Base-by-base conservation (phyloP, 2,113 vertebrate species). In the Ceyx melanurus region DNA sequence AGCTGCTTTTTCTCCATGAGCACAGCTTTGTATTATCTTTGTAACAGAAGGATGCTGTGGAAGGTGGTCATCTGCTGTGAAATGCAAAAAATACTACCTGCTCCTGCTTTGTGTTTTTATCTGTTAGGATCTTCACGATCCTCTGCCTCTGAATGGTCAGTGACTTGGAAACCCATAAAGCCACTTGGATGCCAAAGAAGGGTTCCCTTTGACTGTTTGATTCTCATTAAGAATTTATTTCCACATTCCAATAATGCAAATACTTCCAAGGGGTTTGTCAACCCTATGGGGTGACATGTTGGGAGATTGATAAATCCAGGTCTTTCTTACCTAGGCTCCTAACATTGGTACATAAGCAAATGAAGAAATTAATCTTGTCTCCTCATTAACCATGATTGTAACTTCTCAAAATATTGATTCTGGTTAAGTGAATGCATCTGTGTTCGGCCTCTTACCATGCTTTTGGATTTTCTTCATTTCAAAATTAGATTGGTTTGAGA, bases 181-280 rank as follows among this genome's bases (percentile, higher is more conserved):
- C 14, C 82, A 2, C 29, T 91, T 92, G 46, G 78, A 82, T 57
- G 60, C 86, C 37, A 83, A 74, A 81, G 86, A 46, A 51, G 16
- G 11, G 3, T 60, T 62, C 25, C 19, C 53, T 87, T 68, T 89
- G 50, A 40, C 46, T 20, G 21, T 75, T 64, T 53, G 54, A 72
- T 76, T 71, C 10, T 79, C 0, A 0, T 65, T 79, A 79, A 61
- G 57, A 64, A 79, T 48, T 72, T 48, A 3, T 29, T 92, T 94
- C 74, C 21, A 13, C 33, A 23, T 56, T 82, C 48, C 75, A 87
- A 77, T 67, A 51, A 84, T 22, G 33, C 26, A 78, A 83, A 65
- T 86, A 57, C 67, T 86, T 86, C 26, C 33, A 42, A 0, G 0
- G 64, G 35, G 33, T 64, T 82, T 89, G 25, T 85, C 78, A 79